Evolutionary conservation across 2,113 vertebrate species (phyloP), one percentile per base, ranked within the genome.

Genomic region (Phainopepla nitens): DNA sequence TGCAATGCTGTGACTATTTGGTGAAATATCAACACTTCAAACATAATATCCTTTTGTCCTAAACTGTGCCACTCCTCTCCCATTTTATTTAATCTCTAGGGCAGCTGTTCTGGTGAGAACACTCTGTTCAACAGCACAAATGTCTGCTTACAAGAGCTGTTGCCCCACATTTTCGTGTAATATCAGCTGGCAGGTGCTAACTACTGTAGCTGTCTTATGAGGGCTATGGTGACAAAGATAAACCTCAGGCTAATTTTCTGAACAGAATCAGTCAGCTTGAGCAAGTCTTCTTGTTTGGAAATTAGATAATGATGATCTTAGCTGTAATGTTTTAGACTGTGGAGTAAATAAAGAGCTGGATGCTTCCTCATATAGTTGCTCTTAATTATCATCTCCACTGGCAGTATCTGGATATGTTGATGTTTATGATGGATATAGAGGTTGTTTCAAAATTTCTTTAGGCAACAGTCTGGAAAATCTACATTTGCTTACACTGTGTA

Each of bases 341-440:
- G 27, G 65, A 87, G 92, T 72, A 94, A 89, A 65, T 93, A 87
- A 89, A 93, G 81, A 87, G 12, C 53, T 72, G 82, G 47, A 64
- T 96, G 87, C 57, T 95, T 94, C 66, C 33, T 95, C 42, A 22
- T 94, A 73, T 90, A 83, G 82, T 75, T 96, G 86, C 45, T 93
- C 75, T 86, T 94, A 96, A 95, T 95, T 96, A 82, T 92, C 70
- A 69, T 96, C 68, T 96, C 50, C 42, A 89, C 45, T 91, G 81
- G 51, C 51, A 95, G 64, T 70, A 66, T 71, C 1, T 39, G 62
- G 57, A 70, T 87, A 64, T 87, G 68, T 39, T 13, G 42, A 66
- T 47, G 64, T 94, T 94, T 81, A 58, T 94, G 79, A 95, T 94
- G 56, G 85, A 95, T 97, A 71, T 60, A 94, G 87, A 94, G 94